Evolutionary conservation across 2,113 vertebrate species (phyloP).

Genomic region (Bufo bufo): DNA sequence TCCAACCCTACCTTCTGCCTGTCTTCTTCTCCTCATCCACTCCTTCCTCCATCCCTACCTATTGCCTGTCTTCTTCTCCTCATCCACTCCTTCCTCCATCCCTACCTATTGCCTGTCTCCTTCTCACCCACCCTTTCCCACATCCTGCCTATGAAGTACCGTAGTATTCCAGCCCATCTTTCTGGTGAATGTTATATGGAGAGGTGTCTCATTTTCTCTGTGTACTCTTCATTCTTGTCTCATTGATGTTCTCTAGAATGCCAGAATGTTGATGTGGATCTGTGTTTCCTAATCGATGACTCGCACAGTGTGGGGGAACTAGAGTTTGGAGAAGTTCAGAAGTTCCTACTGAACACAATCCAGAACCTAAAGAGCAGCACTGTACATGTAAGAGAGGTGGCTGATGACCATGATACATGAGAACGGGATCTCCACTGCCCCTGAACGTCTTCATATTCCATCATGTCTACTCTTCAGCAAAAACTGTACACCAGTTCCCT

Average conservation of each 20-base stretch:
- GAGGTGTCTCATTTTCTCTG: too few species aligned
- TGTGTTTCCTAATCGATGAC: constrained; percentile 42
- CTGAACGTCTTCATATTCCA: too few species aligned
- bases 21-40: too few species aligned
- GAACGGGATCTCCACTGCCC: too few species aligned
- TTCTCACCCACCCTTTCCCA: not conserved
- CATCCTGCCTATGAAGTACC: not conserved
- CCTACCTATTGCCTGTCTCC: not conserved
- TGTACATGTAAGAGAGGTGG: constrained; percentile 9
- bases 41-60: too few species aligned
- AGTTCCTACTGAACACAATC: not conserved
- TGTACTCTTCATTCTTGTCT: too few species aligned
- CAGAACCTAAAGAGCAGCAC: not conserved
- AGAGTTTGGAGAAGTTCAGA: not conserved
- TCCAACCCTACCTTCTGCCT: too few species aligned
- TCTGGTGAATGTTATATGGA: too few species aligned
- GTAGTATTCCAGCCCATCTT: too few species aligned
- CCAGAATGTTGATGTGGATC: constrained; percentile 30
- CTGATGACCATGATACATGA: too few species aligned
- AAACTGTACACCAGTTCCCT: too few species aligned
- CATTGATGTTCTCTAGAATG: not conserved
- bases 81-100: not conserved
- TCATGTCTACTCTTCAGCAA: too few species aligned
- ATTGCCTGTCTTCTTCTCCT: not conserved
- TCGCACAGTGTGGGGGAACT: not conserved